These are phyloP conservation scores for Pinna nobilis DNA, from an alignment of 1,140 invertebrate species.

Conservation along the genomic window DNA sequence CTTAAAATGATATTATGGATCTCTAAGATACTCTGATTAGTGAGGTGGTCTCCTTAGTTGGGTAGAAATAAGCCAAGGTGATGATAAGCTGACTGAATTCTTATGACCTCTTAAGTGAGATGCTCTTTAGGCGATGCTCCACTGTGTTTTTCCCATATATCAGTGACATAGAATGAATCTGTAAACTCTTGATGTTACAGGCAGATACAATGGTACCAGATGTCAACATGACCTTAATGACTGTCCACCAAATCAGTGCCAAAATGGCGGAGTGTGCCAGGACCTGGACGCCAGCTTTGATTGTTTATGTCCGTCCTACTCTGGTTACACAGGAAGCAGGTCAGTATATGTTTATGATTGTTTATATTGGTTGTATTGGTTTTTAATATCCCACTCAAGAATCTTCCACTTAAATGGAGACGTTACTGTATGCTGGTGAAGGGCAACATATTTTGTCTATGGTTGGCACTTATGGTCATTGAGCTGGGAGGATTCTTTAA, in stretches of 20 bases:
- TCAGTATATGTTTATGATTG: constrained; percentile 30
- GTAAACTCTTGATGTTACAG: not conserved
- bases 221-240: constrained; percentile 74
- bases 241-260: constrained; percentile 81
- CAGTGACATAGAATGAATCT: not conserved
- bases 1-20: too few relatives aligned
- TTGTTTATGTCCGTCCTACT: constrained; percentile 51
- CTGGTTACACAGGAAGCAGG: constrained; percentile 39
- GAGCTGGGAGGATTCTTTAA: too few relatives aligned
- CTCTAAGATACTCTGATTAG: too few relatives aligned
- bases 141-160: not conserved
- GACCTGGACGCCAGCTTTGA: constrained; percentile 33
- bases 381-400: not conserved
- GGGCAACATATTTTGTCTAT: too few relatives aligned
- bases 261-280: constrained; percentile 46
- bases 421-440: too few relatives aligned
- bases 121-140: too few relatives aligned
- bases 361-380: not conserved
- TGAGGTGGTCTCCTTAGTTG: too few relatives aligned
- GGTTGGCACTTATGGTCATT: too few relatives aligned
- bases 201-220: constrained; percentile 11
- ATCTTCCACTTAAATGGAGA: too few relatives aligned
- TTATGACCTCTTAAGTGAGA: not conserved
- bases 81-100: too few relatives aligned
- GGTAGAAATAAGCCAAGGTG: too few relatives aligned